Evolutionary conservation across 2,888 invertebrate genomes (phyloP).

Genomic region (Orchesella flavescens): DNA sequence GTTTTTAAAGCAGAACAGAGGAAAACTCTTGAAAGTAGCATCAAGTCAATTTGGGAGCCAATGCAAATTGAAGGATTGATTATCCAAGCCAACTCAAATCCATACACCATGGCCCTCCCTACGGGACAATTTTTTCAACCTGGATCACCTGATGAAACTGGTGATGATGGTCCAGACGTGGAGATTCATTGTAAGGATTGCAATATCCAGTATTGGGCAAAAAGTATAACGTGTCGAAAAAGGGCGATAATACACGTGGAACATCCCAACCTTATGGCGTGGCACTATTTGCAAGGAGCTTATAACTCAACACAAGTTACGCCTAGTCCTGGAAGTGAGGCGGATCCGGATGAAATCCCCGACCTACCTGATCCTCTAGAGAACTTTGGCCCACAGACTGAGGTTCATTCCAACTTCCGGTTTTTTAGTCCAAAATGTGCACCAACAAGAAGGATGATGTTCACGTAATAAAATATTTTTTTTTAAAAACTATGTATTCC

Average conservation of each 20-base stretch:
- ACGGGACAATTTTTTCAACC: conserved; percentile 48
- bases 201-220: not conserved
- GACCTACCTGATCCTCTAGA: not conserved
- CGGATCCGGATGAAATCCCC: not conserved
- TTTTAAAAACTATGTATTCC: not conserved
- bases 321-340: not conserved
- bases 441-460: conserved; percentile 31
- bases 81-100: conserved; percentile 59
- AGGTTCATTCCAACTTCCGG: conserved; percentile 43
- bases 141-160: not conserved
- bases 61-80: conserved; percentile 44
- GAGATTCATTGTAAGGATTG: conserved; percentile 51
- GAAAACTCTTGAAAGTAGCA: not conserved
- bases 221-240: conserved; percentile 45
- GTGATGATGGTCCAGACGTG: conserved; percentile 4
- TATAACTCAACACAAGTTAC: not conserved
- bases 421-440: conserved; percentile 45
- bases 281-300: conserved; percentile 40
- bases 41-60: conserved; percentile 49
- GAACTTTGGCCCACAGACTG: conserved; percentile 11
- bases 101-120: conserved; percentile 40
- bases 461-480: conserved; percentile 16
- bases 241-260: conserved; percentile 37
- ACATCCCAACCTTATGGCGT: conserved; percentile 35
- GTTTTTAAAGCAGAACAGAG: conserved; percentile 44